Evolutionary conservation across 2,113 vertebrate species (phyloP).

Genomic region (Ceyx melanurus): DNA sequence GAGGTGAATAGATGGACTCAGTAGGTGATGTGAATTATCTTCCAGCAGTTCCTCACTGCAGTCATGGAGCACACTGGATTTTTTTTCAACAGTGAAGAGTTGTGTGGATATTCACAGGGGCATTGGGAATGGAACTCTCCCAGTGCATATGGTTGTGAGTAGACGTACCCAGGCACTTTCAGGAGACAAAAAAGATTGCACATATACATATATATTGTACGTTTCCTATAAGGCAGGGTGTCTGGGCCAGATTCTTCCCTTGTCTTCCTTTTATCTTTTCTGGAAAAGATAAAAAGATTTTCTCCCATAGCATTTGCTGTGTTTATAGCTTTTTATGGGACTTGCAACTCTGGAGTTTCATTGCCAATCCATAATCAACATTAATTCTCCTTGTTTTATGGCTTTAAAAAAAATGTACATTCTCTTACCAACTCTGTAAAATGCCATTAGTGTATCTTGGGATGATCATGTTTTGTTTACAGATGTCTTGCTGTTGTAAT

Average conservation of each 20-base stretch:
- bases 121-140: not conserved
- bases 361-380: not conserved
- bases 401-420: conserved; percentile 8
- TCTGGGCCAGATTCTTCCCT: not conserved
- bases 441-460: not conserved
- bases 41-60: not conserved
- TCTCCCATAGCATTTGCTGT: not conserved
- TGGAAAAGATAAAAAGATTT: not conserved
- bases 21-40: not conserved
- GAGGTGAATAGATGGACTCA: not conserved
- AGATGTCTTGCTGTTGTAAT: not conserved
- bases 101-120: not conserved
- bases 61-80: not conserved
- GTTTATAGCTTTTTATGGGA: conserved; percentile 4
- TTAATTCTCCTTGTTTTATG: conserved; percentile 28
- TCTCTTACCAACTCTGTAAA: not conserved
- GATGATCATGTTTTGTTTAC: not conserved
- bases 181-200: not conserved
- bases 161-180: not conserved
- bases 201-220: not conserved
- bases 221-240: not conserved
- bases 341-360: not conserved
- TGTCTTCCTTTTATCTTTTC: not conserved
- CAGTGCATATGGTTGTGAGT: not conserved
- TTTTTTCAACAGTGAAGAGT: not conserved